Conservation (phyloP, 1,140 invertebrate genomes). For the Manduca sexta region DNA sequence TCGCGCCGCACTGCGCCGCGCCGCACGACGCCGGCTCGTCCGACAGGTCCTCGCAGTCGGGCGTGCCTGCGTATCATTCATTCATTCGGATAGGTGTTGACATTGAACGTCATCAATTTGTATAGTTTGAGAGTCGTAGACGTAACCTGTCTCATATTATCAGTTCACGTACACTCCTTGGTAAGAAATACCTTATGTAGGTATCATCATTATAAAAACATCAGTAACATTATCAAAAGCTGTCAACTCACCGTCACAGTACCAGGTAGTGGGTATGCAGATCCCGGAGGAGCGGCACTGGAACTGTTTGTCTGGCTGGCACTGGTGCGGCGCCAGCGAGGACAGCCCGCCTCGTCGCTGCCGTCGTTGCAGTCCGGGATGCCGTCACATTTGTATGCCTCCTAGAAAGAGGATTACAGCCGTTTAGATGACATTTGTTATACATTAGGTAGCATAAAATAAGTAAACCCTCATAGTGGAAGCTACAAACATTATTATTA, state of each 20-base stretch:
- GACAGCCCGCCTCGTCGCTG: slow-evolving; percentile 91
- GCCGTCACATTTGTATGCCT: slow-evolving; percentile 93
- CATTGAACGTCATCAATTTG: too few species aligned
- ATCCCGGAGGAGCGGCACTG: slow-evolving; percentile 89
- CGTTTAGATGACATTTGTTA: too few species aligned
- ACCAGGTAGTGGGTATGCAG: slow-evolving; percentile 95
- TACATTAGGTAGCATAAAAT: too few species aligned
- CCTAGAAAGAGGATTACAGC: too few species aligned
- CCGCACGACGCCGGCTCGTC: slow-evolving; percentile 93
- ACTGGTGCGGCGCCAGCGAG: slow-evolving; percentile 89
- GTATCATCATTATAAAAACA: too few species aligned
- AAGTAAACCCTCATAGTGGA: too few species aligned
- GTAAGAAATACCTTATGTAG: too few species aligned
- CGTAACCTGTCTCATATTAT: too few species aligned
- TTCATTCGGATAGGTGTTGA: background rate
- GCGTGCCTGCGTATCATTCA: slow-evolving; percentile 73
- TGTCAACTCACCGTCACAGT: slow-evolving; percentile 85
- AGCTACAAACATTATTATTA: too few species aligned
- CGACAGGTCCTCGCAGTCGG: slow-evolving; percentile 93
- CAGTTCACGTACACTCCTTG: too few species aligned
- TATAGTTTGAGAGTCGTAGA: too few species aligned
- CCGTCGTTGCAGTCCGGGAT: slow-evolving; percentile 94
- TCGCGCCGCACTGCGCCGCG: slow-evolving; percentile 80
- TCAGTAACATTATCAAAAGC: too few species aligned
- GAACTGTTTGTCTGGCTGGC: slow-evolving; percentile 92